A percentile compares a stretch with the other conserved stretches of the same genome.
phyloP scores from a whole-genome alignment of 2,888 invertebrate genomes.

The Drosophila multiciliata region DNA sequence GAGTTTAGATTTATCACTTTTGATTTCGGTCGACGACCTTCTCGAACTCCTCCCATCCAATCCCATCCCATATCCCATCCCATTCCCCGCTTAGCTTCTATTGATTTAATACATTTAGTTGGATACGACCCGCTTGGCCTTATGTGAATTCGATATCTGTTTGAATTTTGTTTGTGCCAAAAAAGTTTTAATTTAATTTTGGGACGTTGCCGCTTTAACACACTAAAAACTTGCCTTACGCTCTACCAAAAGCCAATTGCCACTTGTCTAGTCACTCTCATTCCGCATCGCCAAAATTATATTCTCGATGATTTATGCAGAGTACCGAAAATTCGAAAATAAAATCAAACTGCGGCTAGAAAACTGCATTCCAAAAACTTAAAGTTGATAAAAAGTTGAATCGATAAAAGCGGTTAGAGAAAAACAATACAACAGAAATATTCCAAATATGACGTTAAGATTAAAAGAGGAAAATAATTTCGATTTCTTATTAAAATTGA shows the following conservation, averaged over 20 bases:
- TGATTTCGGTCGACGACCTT: constrained; percentile 59
- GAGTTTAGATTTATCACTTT: constrained; percentile 80
- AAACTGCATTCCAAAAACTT: background rate
- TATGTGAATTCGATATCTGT: constrained; percentile 37
- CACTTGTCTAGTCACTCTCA: constrained; percentile 7
- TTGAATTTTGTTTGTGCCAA: constrained; percentile 50
- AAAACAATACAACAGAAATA: background rate
- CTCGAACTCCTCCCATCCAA: background rate
- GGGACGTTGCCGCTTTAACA: constrained; percentile 52
- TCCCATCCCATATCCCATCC: background rate
- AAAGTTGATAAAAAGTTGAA: background rate
- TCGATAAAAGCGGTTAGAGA: background rate
- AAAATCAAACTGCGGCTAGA: background rate
- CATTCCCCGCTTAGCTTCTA: constrained; percentile 43
- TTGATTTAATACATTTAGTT: constrained; percentile 81
- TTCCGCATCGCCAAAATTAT: constrained; percentile 10
- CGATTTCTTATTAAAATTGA: rapidly evolving
- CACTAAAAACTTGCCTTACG: constrained; percentile 65
- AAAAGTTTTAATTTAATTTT: constrained; percentile 74
- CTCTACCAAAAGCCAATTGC: constrained; percentile 11
- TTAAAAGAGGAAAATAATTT: background rate
- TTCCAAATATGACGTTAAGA: background rate
- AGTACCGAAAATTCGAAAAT: constrained; percentile 15
- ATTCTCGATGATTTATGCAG: constrained; percentile 47
- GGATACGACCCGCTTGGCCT: constrained; percentile 38